Percentiles rank a stretch among this genome's conserved stretches.
These are phyloP conservation scores for Epicauta chinensis DNA, from an alignment of 1,140 invertebrate species.

Conservation along the genomic window DNA sequence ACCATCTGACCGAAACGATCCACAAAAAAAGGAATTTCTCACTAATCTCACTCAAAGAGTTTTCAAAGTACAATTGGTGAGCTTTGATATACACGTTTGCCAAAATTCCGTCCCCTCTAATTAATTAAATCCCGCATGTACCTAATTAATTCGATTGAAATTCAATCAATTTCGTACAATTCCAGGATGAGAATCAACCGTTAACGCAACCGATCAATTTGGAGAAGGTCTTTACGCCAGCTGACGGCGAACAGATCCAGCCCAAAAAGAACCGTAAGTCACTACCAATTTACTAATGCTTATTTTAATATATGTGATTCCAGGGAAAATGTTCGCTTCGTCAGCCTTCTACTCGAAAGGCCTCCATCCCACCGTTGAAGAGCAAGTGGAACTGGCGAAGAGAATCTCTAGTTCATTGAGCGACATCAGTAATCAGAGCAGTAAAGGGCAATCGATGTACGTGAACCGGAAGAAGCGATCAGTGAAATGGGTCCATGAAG, in stretches of 20 bases:
- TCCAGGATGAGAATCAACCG: conserved; percentile 46
- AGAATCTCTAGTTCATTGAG: conserved; percentile 88
- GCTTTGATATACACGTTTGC: neutral
- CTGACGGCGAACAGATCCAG: conserved; percentile 48
- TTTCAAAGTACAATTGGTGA: conserved; percentile 69
- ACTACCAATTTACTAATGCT: neutral
- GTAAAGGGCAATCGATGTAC: conserved; percentile 92
- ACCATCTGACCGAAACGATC: conserved; percentile 76
- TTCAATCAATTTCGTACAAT: conserved; percentile 14
- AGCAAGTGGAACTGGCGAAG: conserved; percentile 87
- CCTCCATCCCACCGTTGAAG: conserved; percentile 87
- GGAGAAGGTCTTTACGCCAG: conserved; percentile 80
- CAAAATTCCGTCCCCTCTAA: conserved; percentile 1
- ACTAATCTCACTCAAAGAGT: conserved; percentile 70
- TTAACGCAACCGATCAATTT: conserved; percentile 59
- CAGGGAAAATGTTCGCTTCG: conserved; percentile 87
- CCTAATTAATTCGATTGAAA: neutral
- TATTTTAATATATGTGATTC: conserved; percentile 21
- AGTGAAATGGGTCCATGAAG: conserved; percentile 91
- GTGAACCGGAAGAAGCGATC: conserved; percentile 89
- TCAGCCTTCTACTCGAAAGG: conserved; percentile 88
- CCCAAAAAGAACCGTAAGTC: conserved; percentile 33
- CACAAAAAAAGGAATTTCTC: conserved; percentile 70
- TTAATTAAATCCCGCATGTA: conserved; percentile 10
- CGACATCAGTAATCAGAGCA: conserved; percentile 84